Evolutionary conservation across 2,888 invertebrate genomes (phyloP), one percentile per base, ranked within the genome.

Genomic region (Agrotis ipsilon): DNA sequence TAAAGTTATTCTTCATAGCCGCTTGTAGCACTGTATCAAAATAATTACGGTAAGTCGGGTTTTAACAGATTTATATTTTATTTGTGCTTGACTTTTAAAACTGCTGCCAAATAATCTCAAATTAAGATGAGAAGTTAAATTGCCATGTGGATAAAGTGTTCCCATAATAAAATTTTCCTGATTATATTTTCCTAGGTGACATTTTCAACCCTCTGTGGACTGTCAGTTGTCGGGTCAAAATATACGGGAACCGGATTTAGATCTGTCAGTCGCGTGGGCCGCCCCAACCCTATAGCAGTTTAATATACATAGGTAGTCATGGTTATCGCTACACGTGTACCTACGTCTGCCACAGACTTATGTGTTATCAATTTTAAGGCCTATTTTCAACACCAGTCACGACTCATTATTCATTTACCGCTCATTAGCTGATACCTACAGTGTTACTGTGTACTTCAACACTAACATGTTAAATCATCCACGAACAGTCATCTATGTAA

Each of bases 351-450:
- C 49, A 70, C 63, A 64, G 60, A 68, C 48, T 72, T 76, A 63
- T 60, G 57, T 68, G 83, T 87, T 89, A 89, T 89, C 87, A 86
- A 85, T 81, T 80, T 64, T 72, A 81, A 86, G 85, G 84, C 88
- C 89, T 88, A 89, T 89, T 89, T 89, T 86, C 83, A 86, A 83
- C 83, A 86, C 84, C 78, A 85, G 85, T 84, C 69, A 82, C 80
- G 76, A 82, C 81, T 84, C 67, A 78, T 84, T 83, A 86, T 61
- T 65, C 52, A 76, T 73, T 79, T 78, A 72, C 70, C 62, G 76
- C 63, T 71, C 76, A 81, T 55, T 69, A 69, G 51, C 55, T 45
- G 57, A 46, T 49, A 60, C n/a, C n/a, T n/a, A n/a, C 55, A 49
- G 52, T 61, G 49, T n/a, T n/a, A 55, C 32, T 68, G 7, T 57